phyloP scores from a whole-genome alignment of 2,797 vertebrate species.

The Amblyopsis hoosieri region DNA sequence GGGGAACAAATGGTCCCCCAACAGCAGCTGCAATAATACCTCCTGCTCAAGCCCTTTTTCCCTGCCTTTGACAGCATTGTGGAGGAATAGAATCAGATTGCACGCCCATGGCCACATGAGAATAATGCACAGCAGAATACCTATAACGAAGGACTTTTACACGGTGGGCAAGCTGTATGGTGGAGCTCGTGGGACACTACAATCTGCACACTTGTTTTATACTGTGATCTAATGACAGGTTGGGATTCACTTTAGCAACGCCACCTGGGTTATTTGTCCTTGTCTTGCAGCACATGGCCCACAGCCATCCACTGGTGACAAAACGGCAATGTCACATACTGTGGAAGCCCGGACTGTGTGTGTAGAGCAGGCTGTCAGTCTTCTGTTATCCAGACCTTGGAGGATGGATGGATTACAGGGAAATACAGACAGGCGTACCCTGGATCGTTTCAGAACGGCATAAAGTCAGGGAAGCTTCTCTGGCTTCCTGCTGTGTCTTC shows the following conservation, averaged over 20 bases:
- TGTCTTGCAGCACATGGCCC: constrained; percentile 61
- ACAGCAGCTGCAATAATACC: constrained; percentile 53
- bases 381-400: constrained; percentile 30
- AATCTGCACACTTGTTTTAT: constrained; percentile 39
- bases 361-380: constrained; percentile 34
- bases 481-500: too few relatives aligned
- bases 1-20: constrained; percentile 57
- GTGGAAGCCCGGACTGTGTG: constrained; percentile 30
- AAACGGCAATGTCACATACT: constrained; percentile 36
- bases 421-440: constrained; percentile 18
- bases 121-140: constrained; percentile 12
- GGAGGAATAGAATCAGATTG: constrained; percentile 19
- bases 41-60: constrained; percentile 21
- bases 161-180: constrained; percentile 8
- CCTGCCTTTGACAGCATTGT: constrained; percentile 21
- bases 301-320: constrained; percentile 46
- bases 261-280: constrained; percentile 61
- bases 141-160: constrained; percentile 2
- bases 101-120: constrained; percentile 18
- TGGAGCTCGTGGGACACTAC: neutral
- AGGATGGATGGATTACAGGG: constrained; percentile 43
- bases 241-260: constrained; percentile 36
- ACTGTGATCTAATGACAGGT: constrained; percentile 45
- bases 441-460: constrained; percentile 9
- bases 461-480: neutral